Conservation (phyloP, 2,888 invertebrate genomes). For the Strigamia transsilvanica region DNA sequence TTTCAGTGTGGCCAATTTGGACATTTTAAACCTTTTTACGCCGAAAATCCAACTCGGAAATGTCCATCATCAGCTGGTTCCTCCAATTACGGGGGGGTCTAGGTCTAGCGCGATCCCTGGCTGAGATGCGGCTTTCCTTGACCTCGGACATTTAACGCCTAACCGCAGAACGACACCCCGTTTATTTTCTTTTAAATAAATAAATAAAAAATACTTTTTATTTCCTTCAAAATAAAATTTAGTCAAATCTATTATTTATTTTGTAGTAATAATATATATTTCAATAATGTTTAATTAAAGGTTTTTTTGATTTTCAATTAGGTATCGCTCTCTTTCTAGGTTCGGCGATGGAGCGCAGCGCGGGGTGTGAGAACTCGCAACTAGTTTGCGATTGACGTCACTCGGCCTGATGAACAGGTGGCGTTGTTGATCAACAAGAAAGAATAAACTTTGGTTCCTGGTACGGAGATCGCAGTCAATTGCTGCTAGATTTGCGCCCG, state of each 20-base stretch:
- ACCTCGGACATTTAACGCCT: neutral
- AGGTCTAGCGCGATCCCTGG: neutral
- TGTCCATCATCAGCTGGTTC: neutral
- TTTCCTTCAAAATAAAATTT: neutral
- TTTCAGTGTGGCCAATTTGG: neutral
- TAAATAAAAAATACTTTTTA: neutral
- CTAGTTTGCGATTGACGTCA: neutral
- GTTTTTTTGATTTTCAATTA: no score
- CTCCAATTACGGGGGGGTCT: neutral
- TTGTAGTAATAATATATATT: no score
- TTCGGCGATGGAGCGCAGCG: no score
- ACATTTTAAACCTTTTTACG: neutral
- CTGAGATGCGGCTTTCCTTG: neutral
- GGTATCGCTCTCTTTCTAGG: no score
- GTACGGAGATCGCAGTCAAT: conserved; percentile 15
- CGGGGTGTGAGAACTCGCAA: no score
- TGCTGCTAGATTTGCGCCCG: neutral
- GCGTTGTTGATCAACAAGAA: conserved; percentile 11
- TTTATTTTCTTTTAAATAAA: neutral
- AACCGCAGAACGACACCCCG: neutral
- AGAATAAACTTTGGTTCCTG: conserved; percentile 20
- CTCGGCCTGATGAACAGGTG: neutral
- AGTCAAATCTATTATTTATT: no score
- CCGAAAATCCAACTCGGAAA: neutral
- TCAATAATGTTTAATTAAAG: no score